Evolutionary conservation across 2,888 invertebrate species (phyloP).

Genomic region (Lochmaea capreae): DNA sequence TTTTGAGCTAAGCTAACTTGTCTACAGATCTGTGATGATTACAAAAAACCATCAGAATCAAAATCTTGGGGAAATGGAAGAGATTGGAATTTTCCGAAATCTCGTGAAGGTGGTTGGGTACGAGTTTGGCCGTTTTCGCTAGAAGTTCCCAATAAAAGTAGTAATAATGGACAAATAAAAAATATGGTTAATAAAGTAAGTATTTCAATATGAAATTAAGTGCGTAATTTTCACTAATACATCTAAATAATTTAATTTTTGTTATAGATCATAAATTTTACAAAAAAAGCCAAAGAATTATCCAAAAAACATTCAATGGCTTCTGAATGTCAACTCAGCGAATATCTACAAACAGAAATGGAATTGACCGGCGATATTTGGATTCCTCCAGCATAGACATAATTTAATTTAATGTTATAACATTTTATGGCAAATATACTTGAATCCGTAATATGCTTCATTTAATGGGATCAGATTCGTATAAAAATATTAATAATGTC

Average conservation of each 20-base stretch:
- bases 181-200: slow-evolving; percentile 59
- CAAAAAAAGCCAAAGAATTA: slow-evolving; percentile 67
- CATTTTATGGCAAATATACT: not conserved
- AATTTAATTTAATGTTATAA: not conserved
- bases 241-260: not conserved
- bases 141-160: slow-evolving; percentile 46
- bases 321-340: slow-evolving; percentile 67
- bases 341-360: slow-evolving; percentile 65
- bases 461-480: too few species aligned
- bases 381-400: slow-evolving; percentile 67
- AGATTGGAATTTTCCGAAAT: slow-evolving; percentile 74
- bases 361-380: slow-evolving; percentile 67
- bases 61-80: slow-evolving; percentile 78
- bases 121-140: slow-evolving; percentile 75
- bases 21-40: slow-evolving; percentile 57
- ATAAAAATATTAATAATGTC: too few species aligned
- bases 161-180: slow-evolving; percentile 50
- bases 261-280: slow-evolving; percentile 64
- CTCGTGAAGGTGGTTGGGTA: slow-evolving; percentile 80
- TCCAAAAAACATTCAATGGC: slow-evolving; percentile 65
- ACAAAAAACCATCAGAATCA: slow-evolving; percentile 62
- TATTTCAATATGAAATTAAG: not conserved
- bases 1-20: not conserved
- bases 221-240: not conserved
- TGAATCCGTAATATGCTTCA: not conserved